Percentiles rank a stretch among this genome's conserved stretches.
These are phyloP conservation scores for Bombylius major DNA, from an alignment of 2,888 invertebrate genomes.

Conservation along the genomic window DNA sequence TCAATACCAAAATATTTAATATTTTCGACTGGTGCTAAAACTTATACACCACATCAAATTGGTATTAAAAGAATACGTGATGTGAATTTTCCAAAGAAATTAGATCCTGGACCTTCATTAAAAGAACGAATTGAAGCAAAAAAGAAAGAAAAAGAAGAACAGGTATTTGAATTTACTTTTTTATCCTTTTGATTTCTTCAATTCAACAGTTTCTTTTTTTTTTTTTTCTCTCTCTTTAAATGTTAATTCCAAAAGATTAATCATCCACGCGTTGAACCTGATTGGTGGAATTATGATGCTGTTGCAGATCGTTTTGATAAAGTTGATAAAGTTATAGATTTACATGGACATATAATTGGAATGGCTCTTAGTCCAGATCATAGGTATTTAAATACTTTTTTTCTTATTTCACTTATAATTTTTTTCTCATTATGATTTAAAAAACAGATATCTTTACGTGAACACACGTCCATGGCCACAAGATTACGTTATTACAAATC, in stretches of 20 bases:
- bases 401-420: too few species aligned
- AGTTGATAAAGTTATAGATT: constrained; percentile 67
- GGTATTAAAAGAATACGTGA: constrained; percentile 63
- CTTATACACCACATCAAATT: constrained; percentile 76
- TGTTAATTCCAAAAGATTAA: constrained; percentile 15
- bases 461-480: constrained; percentile 74
- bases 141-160: constrained; percentile 40
- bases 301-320: constrained; percentile 58
- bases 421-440: too few species aligned
- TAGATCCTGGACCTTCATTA: constrained; percentile 55
- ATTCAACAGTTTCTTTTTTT: too few species aligned
- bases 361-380: constrained; percentile 78
- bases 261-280: constrained; percentile 43
- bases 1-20: constrained; percentile 50
- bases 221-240: too few species aligned
- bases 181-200: neutral
- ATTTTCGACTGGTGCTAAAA: constrained; percentile 70
- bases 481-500: constrained; percentile 59
- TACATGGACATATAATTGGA: constrained; percentile 77
- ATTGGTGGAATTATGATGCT: constrained; percentile 54
- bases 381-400: constrained; percentile 29
- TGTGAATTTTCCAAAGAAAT: constrained; percentile 51
- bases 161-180: constrained; percentile 10
- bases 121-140: constrained; percentile 51
- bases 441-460: constrained; percentile 57